These are phyloP conservation scores for Enteromius fasciolatus DNA, from an alignment of 2,797 vertebrate genomes.

Conservation along the genomic window DNA sequence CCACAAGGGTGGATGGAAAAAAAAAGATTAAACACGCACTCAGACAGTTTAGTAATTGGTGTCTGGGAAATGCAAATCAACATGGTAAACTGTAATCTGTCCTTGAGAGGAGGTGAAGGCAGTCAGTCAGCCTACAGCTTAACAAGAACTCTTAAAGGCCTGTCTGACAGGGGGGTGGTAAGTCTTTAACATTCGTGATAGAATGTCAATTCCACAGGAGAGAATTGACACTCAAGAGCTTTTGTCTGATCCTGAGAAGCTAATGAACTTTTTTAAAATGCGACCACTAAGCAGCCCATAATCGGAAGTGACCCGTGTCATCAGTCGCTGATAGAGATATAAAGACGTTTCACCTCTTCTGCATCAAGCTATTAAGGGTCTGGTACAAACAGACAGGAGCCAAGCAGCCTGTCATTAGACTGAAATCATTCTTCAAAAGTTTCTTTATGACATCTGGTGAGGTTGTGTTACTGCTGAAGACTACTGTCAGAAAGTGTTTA, in stretches of 20 bases:
- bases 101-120: conserved; percentile 74
- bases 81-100: conserved; percentile 67
- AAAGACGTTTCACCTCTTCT: conserved; percentile 21
- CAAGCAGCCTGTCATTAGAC: not conserved
- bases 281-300: not conserved
- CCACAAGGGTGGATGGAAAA: conserved; percentile 47
- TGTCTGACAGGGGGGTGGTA: conserved; percentile 64
- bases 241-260: conserved; percentile 53
- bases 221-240: conserved; percentile 55
- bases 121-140: conserved; percentile 71
- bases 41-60: conserved; percentile 66
- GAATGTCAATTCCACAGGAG: conserved; percentile 66
- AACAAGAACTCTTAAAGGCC: conserved; percentile 70
- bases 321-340: conserved; percentile 1
- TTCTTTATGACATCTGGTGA: conserved; percentile 3
- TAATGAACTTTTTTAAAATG: conserved; percentile 47
- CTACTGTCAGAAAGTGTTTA: not conserved
- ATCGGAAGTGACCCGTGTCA: not conserved
- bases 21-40: conserved; percentile 60
- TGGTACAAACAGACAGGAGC: conserved; percentile 9
- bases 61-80: conserved; percentile 71
- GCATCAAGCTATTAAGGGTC: conserved; percentile 13
- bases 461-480: conserved; percentile 6
- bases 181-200: conserved; percentile 65
- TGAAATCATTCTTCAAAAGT: conserved; percentile 4